Percentiles rank a stretch among this genome's conserved stretches.
These are phyloP conservation scores for Rhinophrynus dorsalis DNA, from an alignment of 2,797 vertebrate genomes.

Conservation along the genomic window DNA sequence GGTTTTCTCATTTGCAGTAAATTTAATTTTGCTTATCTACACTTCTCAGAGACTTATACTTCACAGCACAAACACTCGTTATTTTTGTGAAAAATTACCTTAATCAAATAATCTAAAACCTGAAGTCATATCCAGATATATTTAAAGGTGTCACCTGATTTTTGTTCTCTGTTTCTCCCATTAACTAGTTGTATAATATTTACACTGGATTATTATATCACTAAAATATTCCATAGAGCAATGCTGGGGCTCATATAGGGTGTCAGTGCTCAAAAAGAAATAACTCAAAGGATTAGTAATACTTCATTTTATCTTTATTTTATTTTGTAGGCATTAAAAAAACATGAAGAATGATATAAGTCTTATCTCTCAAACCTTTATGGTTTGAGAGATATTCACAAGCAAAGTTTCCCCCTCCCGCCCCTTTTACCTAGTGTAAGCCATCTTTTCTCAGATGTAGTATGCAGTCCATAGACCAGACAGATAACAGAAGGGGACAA, in stretches of 20 bases:
- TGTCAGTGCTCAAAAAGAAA: slow-evolving; percentile 25
- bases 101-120: slow-evolving; percentile 53
- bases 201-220: slow-evolving; percentile 47
- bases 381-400: no score
- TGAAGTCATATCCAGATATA: slow-evolving; percentile 59
- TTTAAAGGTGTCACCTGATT: slow-evolving; percentile 57
- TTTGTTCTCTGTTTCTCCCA: slow-evolving; percentile 33
- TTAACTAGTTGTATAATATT: slow-evolving; percentile 54
- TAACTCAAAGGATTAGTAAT: no score
- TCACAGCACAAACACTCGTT: slow-evolving; percentile 52
- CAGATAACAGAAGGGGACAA: no score
- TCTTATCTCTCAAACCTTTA: no score
- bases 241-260: slow-evolving; percentile 37
- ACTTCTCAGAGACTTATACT: slow-evolving; percentile 39
- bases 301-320: no score
- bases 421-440: no score
- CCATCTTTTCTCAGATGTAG: no score
- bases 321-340: no score
- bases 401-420: no score
- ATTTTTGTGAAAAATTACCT: slow-evolving; percentile 63
- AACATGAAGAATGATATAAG: no score
- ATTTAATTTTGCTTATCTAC: slow-evolving; percentile 41
- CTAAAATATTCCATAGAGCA: slow-evolving; percentile 26
- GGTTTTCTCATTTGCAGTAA: slow-evolving; percentile 43
- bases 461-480: no score